Base-by-base conservation (phyloP, 2,113 vertebrate genomes). In the Myiagra hebetior region DNA sequence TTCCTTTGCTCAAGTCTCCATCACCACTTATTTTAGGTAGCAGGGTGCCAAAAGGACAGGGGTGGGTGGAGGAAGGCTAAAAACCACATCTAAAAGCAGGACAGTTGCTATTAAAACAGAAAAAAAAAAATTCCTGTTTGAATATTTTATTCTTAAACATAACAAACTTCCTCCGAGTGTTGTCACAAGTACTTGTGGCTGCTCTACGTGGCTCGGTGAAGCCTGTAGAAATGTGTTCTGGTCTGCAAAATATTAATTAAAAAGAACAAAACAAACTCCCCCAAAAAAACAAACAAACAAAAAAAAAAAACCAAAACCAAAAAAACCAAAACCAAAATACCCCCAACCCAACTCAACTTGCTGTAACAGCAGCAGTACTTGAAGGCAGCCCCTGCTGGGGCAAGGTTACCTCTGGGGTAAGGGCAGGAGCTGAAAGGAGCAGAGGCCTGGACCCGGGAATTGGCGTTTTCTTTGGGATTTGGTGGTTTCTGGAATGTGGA, bases 121-220 rank as follows among this genome's bases (percentile, higher is more conserved):
- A 85, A 76, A 86, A 86, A 85, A 83, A 83, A 59, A 15, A 6
- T 24, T 92, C 81, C 91, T 96, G 74, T 91, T 96, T 89, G 95
- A 89, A 93, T 95, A 93, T 93, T 96, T 96, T 94, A 96, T 96
- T 95, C 91, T 93, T 95, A 95, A 96, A 96, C 92, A 94, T 87
- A 90, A 92, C 91, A 92, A 81, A 91, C 68, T 83, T 95, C 84
- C 87, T 96, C 90, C 67, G 73, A 84, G 85, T 86, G 94, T 91
- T 91, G 77, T 47, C 93, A 85, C 72, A 87, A 81, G 56, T 60
- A 90, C 56, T 88, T 89, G 77, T 69, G 94, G 83, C 93, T 94
- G 95, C 94, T 86, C 93, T 84, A 89, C 31, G 27, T 6, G 73
- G 93, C 96, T 84, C 27, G 21, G 86, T 30, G 89, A 90, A 95